Percentiles rank a stretch among this genome's conserved stretches.
Conservation (phyloP, 2,113 vertebrate genomes). For the Pipra filicauda region DNA sequence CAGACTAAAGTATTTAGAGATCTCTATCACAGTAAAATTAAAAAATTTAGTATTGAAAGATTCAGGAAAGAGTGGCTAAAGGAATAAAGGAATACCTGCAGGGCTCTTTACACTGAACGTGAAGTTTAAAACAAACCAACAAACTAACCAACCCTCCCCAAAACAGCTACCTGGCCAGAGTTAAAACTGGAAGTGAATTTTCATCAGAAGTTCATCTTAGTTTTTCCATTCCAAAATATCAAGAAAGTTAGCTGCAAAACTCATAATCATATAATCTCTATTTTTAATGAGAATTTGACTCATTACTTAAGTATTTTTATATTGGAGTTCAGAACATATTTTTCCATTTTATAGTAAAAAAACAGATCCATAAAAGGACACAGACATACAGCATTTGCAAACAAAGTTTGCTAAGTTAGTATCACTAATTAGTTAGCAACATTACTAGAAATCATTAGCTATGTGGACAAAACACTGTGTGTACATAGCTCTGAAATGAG, state of each 20-base stretch:
- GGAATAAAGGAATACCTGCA: neutral
- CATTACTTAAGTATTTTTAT: neutral
- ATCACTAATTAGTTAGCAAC: neutral
- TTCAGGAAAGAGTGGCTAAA: neutral
- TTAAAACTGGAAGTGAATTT: neutral
- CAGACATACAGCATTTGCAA: neutral
- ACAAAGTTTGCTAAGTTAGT: neutral
- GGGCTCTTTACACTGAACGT: neutral
- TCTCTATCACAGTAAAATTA: neutral
- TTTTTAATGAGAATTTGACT: neutral
- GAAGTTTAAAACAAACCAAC: neutral
- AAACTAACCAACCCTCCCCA: neutral
- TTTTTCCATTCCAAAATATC: neutral
- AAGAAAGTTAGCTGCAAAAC: neutral
- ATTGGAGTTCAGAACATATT: neutral
- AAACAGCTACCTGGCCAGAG: neutral
- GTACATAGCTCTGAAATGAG: neutral
- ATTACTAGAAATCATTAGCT: neutral
- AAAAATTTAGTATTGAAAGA: neutral
- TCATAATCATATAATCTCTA: neutral
- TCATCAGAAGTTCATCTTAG: neutral
- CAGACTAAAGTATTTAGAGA: neutral
- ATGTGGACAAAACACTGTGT: neutral
- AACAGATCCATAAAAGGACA: neutral
- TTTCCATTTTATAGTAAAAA: neutral